A percentile compares a stretch with the other conserved stretches of the same genome.
Conservation (phyloP, 2,888 invertebrate species). For the Oasisia sp. region DNA sequence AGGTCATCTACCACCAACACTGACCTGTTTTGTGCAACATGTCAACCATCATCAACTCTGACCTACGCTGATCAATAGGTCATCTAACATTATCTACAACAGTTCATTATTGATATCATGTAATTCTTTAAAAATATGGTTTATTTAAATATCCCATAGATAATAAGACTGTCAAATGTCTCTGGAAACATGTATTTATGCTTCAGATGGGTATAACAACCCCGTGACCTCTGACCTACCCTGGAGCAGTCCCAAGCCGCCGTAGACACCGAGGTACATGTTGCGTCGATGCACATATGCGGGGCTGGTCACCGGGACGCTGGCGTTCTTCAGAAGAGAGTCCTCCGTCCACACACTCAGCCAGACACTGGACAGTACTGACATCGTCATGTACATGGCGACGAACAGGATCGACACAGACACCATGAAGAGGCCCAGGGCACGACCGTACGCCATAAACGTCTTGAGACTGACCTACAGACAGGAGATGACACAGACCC, state of each 20-base stretch:
- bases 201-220: no score
- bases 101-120: no score
- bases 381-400: slow-evolving; percentile 53
- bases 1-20: no score
- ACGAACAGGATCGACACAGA: slow-evolving; percentile 76
- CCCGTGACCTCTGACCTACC: slow-evolving; percentile 44
- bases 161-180: no score
- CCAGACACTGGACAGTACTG: slow-evolving; percentile 61
- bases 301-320: slow-evolving; percentile 45
- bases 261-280: slow-evolving; percentile 68
- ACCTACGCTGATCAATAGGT: no score
- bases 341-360: slow-evolving; percentile 64
- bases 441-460: slow-evolving; percentile 88
- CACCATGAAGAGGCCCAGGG: slow-evolving; percentile 79
- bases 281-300: slow-evolving; percentile 51
- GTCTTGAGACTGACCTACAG: slow-evolving; percentile 82
- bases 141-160: no score
- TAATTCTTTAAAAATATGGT: no score
- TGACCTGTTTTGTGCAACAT: no score
- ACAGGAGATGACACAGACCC: not conserved
- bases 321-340: slow-evolving; percentile 47
- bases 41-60: no score
- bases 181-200: no score
- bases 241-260: slow-evolving; percentile 58
- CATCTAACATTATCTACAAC: no score